Base-by-base conservation (phyloP, 2,797 vertebrate genomes). In the Siniperca obscura region DNA sequence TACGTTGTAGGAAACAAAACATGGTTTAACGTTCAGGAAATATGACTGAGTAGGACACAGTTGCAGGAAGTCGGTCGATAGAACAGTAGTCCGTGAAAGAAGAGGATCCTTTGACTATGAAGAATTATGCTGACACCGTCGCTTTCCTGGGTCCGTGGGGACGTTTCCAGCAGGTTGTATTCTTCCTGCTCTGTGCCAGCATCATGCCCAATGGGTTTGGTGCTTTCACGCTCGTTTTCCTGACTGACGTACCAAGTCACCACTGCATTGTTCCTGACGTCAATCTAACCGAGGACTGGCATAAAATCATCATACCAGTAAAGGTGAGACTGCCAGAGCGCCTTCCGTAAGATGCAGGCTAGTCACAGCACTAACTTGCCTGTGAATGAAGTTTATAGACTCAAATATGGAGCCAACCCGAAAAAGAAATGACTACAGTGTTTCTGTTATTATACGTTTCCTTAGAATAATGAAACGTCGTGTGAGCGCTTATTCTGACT, bases 151-250 rank as follows among this genome's bases (percentile, higher is more conserved):
- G 96, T 16, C 92, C 96, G 5, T 96, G 94, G 93, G 96, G 96
- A 21, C 93, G 73, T 44, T 97, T 96, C 89, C 96, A 97, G 86
- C 89, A 94, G 9, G 77, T 93, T 19, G 44, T 96, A n/a, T 97
- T 98, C 87, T 94, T 97, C 57, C 91, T 97, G 22, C 95, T 97
- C 69, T 96, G 95, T 70, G 90, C 92, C 88, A 96, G 96, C 82
- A 96, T 95, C 82, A 70, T 97, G 30, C 96, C 96, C 57, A 97
- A 97, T 21, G 97, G 97, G 75, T 96, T 96, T 81, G 95, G 93
- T 0, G 94, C 94, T 0, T 75, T 98, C 1, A 96, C 93, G 0
- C 53, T 89, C 0, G 90, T 97, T n/a, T 97, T 98, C 78, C 83
- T 97, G 76, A 92, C 89, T 0, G 97, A 91, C 21, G 83, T 75